Base-by-base conservation (phyloP, 2,888 invertebrate species). In the Hyles lineata region DNA sequence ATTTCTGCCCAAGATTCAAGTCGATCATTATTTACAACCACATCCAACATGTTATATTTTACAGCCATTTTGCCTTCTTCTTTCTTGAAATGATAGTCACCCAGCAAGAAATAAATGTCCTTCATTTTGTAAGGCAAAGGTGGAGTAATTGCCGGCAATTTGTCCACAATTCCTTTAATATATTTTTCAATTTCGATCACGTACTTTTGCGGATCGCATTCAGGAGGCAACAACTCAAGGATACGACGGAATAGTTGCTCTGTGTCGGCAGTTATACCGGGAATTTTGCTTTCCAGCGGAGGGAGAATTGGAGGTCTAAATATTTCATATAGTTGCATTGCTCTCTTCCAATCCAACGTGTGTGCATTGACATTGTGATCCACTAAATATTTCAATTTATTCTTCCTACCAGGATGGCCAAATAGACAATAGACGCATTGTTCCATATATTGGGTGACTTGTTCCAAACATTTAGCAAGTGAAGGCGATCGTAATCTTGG, bases 1-100 rank as follows among this genome's bases (percentile, higher is more conserved):
- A 99, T 96, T 72, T 98, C 97, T 1, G 98, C 98, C 99, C 99
- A 99, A 0, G 99, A 98, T 91, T 98, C 98, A 74, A 98, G 95
- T 71, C 99, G 95, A 72, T 95, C 93, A 1, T 96, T 97, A 89
- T 97, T 97, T 50, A 98, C 95, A 77, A 97, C 96, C 32, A 99
- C 93, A 90, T 99, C 99, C 80, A 97, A 92, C 73, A 97, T 95
- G 87, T 98, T 99, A 89, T 97, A 98, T 83, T 97, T 97, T 3
- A 97, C 95, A 17, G 98, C 97, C 85, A 96, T 96, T 43, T 92
- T 91, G 79, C 95, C 96, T 79, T 98, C 98, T 80, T 97, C 96
- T 85, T 96, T 97, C 90, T 99, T 99, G 85, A 99, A 98, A 90
- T 98, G 97, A 90, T 97, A 98, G 92, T 99, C 99, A 0, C 97